Percentiles rank a stretch among this genome's conserved stretches.
Evolutionary conservation across 1,140 invertebrate genomes (phyloP).

Genomic region (Philopotamus ludificatus): DNA sequence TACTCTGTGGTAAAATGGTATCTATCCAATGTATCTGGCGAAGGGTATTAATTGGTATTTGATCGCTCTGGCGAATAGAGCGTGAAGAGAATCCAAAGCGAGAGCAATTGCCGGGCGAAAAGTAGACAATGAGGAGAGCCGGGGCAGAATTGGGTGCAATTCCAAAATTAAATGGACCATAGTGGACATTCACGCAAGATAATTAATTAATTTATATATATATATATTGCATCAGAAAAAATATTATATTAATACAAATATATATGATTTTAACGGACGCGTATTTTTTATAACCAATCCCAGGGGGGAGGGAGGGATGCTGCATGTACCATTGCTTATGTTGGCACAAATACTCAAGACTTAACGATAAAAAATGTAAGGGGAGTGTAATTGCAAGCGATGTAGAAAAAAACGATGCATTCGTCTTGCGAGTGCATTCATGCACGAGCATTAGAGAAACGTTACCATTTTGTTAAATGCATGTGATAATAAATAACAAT

Average conservation of each 20-base stretch:
- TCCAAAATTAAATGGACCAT: background rate
- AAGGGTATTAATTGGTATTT: conserved; percentile 41
- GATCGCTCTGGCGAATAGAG: conserved; percentile 28
- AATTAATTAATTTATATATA: too few species aligned
- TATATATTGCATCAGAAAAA: too few species aligned
- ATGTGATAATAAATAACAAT: too few species aligned
- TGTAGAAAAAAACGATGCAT: conserved; percentile 26
- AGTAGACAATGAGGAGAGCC: conserved; percentile 5
- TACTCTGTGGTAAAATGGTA: too few species aligned
- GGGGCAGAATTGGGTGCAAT: too few species aligned
- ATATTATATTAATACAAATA: too few species aligned
- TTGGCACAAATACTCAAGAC: conserved; percentile 27
- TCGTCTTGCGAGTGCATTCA: background rate
- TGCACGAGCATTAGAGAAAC: too few species aligned
- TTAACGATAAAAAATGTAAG: conserved; percentile 27
- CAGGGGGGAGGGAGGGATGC: conserved; percentile 6
- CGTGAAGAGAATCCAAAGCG: conserved; percentile 32
- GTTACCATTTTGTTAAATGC: background rate
- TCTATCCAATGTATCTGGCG: conserved; percentile 31
- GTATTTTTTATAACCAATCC: conserved; percentile 4
- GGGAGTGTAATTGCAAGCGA: conserved; percentile 25
- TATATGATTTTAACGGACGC: too few species aligned
- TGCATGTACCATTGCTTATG: conserved; percentile 5
- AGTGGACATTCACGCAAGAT: conserved; percentile 2
- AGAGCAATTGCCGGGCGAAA: conserved; percentile 1